Conservation (phyloP, 2,888 invertebrate species). For the Pediacus dermestoides region DNA sequence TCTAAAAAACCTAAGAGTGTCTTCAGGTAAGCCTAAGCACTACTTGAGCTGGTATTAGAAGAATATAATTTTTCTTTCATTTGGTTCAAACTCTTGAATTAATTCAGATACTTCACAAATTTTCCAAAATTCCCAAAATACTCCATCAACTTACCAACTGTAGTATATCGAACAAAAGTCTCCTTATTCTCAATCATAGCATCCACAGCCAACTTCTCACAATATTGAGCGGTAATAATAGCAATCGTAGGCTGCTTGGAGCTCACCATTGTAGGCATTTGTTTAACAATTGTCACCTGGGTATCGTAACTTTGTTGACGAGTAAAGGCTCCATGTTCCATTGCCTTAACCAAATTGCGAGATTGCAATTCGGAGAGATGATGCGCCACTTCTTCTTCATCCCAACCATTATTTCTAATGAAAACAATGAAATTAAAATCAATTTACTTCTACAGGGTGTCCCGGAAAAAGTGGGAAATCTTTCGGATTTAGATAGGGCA, state of each 20-base stretch:
- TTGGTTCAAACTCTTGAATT: too few species aligned
- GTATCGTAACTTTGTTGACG: slow-evolving; percentile 84
- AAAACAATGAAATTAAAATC: slow-evolving; percentile 11
- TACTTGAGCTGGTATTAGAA: too few species aligned
- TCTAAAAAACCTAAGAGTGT: too few species aligned
- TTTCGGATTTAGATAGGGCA: too few species aligned
- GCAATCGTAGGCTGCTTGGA: slow-evolving; percentile 94
- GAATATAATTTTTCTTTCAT: too few species aligned
- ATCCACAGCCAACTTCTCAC: slow-evolving; percentile 97
- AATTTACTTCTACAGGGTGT: too few species aligned
- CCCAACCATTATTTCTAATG: slow-evolving; percentile 72
- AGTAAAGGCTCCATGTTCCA: slow-evolving; percentile 81
- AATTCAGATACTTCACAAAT: too few species aligned
- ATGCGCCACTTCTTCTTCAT: slow-evolving; percentile 71
- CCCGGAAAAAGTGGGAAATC: too few species aligned
- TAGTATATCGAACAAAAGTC: slow-evolving; percentile 93
- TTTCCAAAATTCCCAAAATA: too few species aligned
- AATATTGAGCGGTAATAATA: slow-evolving; percentile 95
- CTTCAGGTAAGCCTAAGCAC: too few species aligned
- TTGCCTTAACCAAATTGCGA: slow-evolving; percentile 77
- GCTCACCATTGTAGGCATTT: slow-evolving; percentile 88
- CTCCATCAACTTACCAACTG: slow-evolving; percentile 84
- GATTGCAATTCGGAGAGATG: slow-evolving; percentile 74
- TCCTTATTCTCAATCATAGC: slow-evolving; percentile 97
- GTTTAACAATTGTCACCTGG: slow-evolving; percentile 79